phyloP scores from a whole-genome alignment of 1,140 invertebrate genomes.

The Bilobella aurantiaca region DNA sequence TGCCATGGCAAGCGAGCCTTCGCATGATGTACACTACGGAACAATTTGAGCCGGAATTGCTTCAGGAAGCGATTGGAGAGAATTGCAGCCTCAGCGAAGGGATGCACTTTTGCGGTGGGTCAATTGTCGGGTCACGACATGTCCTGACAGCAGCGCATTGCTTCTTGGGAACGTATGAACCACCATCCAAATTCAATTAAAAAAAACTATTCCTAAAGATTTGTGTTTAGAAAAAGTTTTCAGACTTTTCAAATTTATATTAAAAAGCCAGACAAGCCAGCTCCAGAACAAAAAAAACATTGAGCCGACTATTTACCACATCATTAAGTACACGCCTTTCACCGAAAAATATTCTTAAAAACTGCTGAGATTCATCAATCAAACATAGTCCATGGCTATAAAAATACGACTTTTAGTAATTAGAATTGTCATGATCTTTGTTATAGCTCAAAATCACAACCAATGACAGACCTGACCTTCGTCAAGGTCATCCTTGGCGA shows the following conservation, averaged over 20 bases:
- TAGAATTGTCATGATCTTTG: not conserved
- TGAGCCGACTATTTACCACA: not conserved
- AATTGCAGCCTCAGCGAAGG: not conserved
- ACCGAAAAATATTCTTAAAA: not conserved
- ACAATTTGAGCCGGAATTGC: not conserved
- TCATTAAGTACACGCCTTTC: not conserved
- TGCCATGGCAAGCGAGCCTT: conserved; percentile 7
- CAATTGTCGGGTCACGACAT: conserved; percentile 36
- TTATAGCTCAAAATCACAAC: conserved; percentile 8
- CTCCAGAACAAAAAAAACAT: too few species aligned
- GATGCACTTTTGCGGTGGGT: conserved; percentile 37
- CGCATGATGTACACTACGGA: not conserved
- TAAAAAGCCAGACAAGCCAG: too few species aligned
- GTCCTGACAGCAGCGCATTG: conserved; percentile 44
- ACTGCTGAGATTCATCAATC: too few species aligned
- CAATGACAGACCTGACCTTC: conserved; percentile 1
- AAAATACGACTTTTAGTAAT: too few species aligned
- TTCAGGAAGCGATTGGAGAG: not conserved
- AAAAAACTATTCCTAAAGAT: too few species aligned
- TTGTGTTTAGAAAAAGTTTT: too few species aligned
- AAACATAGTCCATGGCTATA: too few species aligned
- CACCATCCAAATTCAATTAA: too few species aligned
- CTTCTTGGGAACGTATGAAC: conserved; percentile 12
- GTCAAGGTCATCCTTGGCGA: conserved; percentile 16
- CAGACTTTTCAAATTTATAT: too few species aligned